Percentiles rank a stretch among this genome's conserved stretches.
phyloP scores from a whole-genome alignment of 2,113 vertebrate genomes.

The Rhodinocichla rosea region DNA sequence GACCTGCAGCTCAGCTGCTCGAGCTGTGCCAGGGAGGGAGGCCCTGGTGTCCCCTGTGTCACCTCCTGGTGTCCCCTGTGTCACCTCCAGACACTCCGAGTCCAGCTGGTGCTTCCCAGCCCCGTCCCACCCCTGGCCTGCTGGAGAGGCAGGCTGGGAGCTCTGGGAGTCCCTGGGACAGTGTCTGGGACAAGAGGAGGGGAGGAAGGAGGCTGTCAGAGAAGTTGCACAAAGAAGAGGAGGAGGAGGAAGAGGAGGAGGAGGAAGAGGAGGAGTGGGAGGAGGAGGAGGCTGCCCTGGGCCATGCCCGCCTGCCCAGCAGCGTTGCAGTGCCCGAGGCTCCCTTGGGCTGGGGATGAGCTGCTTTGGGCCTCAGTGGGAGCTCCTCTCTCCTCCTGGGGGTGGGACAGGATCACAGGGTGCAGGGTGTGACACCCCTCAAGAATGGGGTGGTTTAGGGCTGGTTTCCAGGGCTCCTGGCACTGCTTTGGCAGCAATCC shows the following conservation, averaged over 20 bases:
- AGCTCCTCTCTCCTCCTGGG: background rate
- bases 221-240: background rate
- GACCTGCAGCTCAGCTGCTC: conserved; percentile 4
- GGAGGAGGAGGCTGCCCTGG: background rate
- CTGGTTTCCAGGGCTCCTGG: background rate
- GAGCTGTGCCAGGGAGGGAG: background rate
- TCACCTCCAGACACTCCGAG: rapidly evolving
- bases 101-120: background rate
- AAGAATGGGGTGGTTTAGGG: rapidly evolving
- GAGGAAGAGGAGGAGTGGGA: background rate
- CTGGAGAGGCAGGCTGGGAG: background rate
- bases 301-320: background rate
- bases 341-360: background rate
- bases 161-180: background rate
- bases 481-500: background rate
- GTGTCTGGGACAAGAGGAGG: background rate
- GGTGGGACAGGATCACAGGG: background rate
- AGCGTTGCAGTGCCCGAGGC: background rate
- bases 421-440: background rate
- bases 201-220: background rate
- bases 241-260: background rate
- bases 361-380: background rate
- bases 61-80: background rate
- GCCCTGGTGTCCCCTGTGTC: background rate
- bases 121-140: background rate